phyloP scores from a whole-genome alignment of 1,140 invertebrate species.

The Andricus grossulariae region DNA sequence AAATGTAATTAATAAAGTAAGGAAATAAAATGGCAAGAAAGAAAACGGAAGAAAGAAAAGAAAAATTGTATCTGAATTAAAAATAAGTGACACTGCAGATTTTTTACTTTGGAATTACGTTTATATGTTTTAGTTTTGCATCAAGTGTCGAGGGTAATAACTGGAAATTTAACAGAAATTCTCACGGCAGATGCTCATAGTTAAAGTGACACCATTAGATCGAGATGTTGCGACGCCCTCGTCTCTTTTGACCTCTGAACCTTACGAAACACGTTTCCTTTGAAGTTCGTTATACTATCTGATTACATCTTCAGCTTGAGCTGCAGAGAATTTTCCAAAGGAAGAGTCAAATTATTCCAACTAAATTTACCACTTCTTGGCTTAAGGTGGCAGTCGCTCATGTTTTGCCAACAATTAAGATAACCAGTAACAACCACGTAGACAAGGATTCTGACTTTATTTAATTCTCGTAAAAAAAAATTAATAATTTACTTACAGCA shows the following conservation, averaged over 20 bases:
- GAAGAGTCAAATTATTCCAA: not conserved
- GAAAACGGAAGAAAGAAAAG: not conserved
- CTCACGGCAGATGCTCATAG: slow-evolving; percentile 40
- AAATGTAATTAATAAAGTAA: not conserved
- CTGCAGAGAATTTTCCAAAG: not conserved
- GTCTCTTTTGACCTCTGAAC: slow-evolving; percentile 39
- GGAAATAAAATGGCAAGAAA: not conserved
- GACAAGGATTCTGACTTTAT: slow-evolving; percentile 19
- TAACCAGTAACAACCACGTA: too few species aligned
- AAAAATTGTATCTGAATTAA: not conserved
- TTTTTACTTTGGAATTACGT: not conserved
- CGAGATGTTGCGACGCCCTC: slow-evolving; percentile 48
- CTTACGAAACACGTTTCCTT: slow-evolving; percentile 31
- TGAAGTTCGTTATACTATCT: slow-evolving; percentile 22
- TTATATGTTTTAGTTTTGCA: not conserved
- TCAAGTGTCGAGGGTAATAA: not conserved
- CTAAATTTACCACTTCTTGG: not conserved
- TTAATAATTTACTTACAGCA: slow-evolving; percentile 31
- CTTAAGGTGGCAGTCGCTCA: not conserved
- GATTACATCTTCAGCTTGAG: not conserved
- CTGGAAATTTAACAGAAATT: not conserved
- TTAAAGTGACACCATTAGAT: slow-evolving; percentile 40
- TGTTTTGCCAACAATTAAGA: too few species aligned
- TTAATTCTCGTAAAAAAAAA: slow-evolving; percentile 20
- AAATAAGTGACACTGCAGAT: too few species aligned